phyloP scores from a whole-genome alignment of 2,113 vertebrate species.

The Embiotoca jacksoni region DNA sequence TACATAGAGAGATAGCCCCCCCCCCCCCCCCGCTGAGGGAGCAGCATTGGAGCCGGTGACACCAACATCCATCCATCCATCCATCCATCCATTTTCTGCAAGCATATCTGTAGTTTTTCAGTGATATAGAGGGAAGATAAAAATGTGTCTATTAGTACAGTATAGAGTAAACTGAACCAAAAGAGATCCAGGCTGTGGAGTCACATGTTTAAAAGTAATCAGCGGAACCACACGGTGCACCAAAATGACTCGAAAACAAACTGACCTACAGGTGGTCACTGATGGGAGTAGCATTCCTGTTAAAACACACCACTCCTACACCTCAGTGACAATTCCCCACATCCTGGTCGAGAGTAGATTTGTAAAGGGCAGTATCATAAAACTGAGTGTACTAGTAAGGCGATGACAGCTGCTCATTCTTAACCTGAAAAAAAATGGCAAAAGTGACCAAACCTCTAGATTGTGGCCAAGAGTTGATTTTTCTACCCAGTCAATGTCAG shows the following conservation, averaged over 20 bases:
- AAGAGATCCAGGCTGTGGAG: neutral
- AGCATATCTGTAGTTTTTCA: too few species aligned
- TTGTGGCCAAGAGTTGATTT: conserved; percentile 28
- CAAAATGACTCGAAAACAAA: neutral
- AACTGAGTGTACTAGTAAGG: conserved; percentile 25
- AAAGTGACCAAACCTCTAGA: conserved; percentile 56
- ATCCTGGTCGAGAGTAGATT: conserved; percentile 14
- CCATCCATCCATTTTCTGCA: too few species aligned
- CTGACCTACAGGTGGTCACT: neutral
- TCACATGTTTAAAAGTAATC: neutral
- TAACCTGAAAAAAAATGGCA: conserved; percentile 19
- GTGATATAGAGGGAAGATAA: too few species aligned
- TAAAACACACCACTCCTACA: conserved; percentile 37
- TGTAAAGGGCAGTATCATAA: conserved; percentile 8
- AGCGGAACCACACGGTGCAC: neutral
- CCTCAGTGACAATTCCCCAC: neutral
- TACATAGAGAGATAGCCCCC: too few species aligned
- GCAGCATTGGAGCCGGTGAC: too few species aligned
- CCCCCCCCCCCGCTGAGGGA: too few species aligned
- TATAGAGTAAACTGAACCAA: neutral
- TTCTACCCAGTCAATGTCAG: conserved; percentile 13
- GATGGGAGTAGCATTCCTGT: conserved; percentile 31
- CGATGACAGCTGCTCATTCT: conserved; percentile 21
- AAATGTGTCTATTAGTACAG: too few species aligned
- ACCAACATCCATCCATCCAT: too few species aligned